Base-by-base conservation (phyloP, 2,888 invertebrate species). In the Drosophila meridiana region DNA sequence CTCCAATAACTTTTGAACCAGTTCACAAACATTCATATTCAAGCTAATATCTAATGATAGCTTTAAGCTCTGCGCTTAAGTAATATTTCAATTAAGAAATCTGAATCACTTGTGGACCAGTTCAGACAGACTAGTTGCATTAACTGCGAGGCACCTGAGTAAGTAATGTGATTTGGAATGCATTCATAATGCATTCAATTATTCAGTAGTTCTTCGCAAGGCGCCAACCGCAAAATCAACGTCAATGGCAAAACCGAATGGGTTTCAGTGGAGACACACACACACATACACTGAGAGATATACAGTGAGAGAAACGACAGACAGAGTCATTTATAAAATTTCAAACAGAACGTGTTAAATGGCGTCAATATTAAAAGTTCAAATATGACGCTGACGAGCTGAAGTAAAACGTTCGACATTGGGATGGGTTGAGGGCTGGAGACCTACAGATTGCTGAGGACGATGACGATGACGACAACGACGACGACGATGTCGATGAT, bases 291-390 rank as follows among this genome's bases (percentile, higher is more conserved):
- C 30, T 32, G 11, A 45, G 7, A 58, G 48, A 66, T n/a, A 30
- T 30, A 86, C 76, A 81, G 84, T 79, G 82, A 84, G 72, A 82
- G 90, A 55, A 38, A 66, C 32, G 72, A 81, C 76, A 83, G 89
- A 89, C 84, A 89, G 69, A 87, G 85, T 89, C 85, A 86, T 89
- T 86, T 86, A 86, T 89, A 89, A 86, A 87, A 86, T 86, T 89
- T 85, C 74, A 69, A 89, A 73, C 78, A 78, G 85, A 89, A 85
- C 85, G 85, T 89, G 85, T 85, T 85, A 85, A 85, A 89, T 87
- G 85, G 85, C 90, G 85, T 87, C 85, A 86, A 86, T 86, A 86
- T 89, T 89, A 87, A 86, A 89, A 86, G 88, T 89, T 87, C 90
- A 89, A 86, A 89, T 89, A 86, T 89, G 85, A 85, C 87, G 82